phyloP scores from a whole-genome alignment of 2,888 invertebrate species.

The Baccha elongata region DNA sequence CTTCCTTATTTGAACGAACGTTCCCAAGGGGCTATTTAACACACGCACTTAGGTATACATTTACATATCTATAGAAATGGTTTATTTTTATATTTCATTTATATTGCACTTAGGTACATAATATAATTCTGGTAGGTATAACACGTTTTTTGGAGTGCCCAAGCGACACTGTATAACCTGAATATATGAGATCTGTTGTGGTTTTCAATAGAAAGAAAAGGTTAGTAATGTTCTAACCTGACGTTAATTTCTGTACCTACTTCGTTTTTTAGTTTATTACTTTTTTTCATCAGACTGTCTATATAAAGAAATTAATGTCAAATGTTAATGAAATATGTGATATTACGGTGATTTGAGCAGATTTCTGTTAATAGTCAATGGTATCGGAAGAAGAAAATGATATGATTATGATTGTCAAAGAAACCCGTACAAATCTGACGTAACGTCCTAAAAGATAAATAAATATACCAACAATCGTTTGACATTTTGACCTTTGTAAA shows the following conservation, averaged over 20 bases:
- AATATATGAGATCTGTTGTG: background rate
- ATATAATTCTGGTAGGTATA: slow-evolving; percentile 34
- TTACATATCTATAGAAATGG: slow-evolving; percentile 33
- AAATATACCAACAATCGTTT: too few relatives aligned
- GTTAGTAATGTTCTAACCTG: slow-evolving; percentile 1
- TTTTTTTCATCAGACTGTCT: background rate
- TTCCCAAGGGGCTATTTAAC: slow-evolving; percentile 36
- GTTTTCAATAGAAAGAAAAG: background rate
- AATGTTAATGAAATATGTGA: slow-evolving; percentile 11
- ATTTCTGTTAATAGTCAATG: too few relatives aligned
- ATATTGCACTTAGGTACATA: background rate
- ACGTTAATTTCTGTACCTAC: background rate
- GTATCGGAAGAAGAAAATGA: too few relatives aligned
- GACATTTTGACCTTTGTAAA: too few relatives aligned
- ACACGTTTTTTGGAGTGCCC: slow-evolving; percentile 44
- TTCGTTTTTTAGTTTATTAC: background rate
- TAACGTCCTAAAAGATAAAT: too few relatives aligned
- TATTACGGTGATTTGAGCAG: too few relatives aligned
- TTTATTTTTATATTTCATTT: slow-evolving; percentile 42
- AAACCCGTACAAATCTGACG: too few relatives aligned
- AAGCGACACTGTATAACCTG: slow-evolving; percentile 16
- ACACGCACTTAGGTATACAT: slow-evolving; percentile 38
- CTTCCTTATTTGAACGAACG: slow-evolving; percentile 20
- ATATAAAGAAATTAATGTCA: slow-evolving; percentile 20
- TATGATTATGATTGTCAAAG: too few relatives aligned